Conservation (phyloP, 2,797 vertebrate genomes). For the Florisuga fusca region DNA sequence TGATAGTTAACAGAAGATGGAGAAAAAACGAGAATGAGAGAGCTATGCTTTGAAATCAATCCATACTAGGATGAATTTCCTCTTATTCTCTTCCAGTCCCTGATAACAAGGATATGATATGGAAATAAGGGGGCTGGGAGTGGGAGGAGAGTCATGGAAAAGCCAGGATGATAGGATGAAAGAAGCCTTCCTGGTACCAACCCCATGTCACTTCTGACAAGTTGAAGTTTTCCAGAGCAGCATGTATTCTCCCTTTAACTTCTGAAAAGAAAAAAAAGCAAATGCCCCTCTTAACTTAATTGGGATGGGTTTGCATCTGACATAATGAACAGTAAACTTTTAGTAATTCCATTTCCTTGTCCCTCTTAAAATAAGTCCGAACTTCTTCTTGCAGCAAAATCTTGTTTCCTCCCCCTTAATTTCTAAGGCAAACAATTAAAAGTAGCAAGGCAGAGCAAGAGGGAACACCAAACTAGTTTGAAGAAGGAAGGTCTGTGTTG, state of each 20-base stretch:
- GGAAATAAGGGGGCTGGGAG: slow-evolving; percentile 7
- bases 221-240: not conserved
- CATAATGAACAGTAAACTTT: not conserved
- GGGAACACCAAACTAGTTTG: not conserved
- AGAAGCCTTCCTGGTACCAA: not conserved
- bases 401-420: not conserved
- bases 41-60: slow-evolving; percentile 18
- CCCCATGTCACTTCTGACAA: not conserved
- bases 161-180: not conserved
- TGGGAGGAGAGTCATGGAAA: not conserved
- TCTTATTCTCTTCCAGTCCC: not conserved
- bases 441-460: not conserved
- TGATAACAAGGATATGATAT: not conserved
- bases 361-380: not conserved
- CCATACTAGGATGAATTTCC: slow-evolving; percentile 3
- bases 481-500: not conserved
- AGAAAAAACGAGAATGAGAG: not conserved
- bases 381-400: not conserved
- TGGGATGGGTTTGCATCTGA: not conserved
- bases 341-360: not conserved
- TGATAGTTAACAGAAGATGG: not conserved
- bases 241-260: not conserved
- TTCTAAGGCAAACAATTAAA: slow-evolving; percentile 5
- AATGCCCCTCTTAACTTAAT: not conserved
- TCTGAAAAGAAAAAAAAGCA: not conserved